phyloP scores from a whole-genome alignment of 2,113 vertebrate species.

The Ploceus nigricollis region DNA sequence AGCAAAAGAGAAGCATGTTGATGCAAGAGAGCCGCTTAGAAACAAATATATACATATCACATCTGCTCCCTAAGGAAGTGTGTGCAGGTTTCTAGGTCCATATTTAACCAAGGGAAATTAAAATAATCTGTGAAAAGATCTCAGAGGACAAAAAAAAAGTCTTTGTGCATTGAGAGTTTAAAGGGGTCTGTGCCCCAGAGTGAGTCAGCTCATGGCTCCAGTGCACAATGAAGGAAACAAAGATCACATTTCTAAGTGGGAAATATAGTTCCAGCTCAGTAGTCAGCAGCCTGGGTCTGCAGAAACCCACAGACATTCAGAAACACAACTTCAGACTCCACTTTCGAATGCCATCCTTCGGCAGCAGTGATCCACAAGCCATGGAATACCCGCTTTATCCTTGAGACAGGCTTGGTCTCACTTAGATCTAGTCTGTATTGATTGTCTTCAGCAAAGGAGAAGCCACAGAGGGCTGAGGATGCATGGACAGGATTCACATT shows the following conservation, averaged over 20 bases:
- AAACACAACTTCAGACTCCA: neutral
- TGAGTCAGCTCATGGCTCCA: neutral
- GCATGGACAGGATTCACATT: slow-evolving; percentile 44
- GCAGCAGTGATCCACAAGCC: slow-evolving; percentile 1
- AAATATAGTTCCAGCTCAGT: neutral
- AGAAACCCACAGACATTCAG: slow-evolving; percentile 39
- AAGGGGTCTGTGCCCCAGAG: neutral
- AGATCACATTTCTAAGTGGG: slow-evolving; percentile 49
- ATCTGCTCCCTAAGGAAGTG: neutral
- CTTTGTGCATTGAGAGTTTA: slow-evolving; percentile 28
- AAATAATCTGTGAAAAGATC: neutral
- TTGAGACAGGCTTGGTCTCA: neutral
- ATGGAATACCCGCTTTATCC: neutral
- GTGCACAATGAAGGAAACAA: neutral
- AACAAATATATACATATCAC: neutral
- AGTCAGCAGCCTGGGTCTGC: slow-evolving; percentile 38
- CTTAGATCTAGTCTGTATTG: neutral
- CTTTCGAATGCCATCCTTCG: neutral
- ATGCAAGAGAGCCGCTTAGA: neutral
- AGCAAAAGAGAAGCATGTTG: slow-evolving; percentile 10
- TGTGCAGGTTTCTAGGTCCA: neutral
- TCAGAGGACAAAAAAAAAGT: neutral
- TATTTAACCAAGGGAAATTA: neutral
- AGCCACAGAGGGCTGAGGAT: slow-evolving; percentile 2
- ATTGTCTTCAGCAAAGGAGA: slow-evolving; percentile 71